These are phyloP conservation scores for Drosophila kohkoa DNA, from an alignment of 1,140 invertebrate genomes.

Conservation along the genomic window DNA sequence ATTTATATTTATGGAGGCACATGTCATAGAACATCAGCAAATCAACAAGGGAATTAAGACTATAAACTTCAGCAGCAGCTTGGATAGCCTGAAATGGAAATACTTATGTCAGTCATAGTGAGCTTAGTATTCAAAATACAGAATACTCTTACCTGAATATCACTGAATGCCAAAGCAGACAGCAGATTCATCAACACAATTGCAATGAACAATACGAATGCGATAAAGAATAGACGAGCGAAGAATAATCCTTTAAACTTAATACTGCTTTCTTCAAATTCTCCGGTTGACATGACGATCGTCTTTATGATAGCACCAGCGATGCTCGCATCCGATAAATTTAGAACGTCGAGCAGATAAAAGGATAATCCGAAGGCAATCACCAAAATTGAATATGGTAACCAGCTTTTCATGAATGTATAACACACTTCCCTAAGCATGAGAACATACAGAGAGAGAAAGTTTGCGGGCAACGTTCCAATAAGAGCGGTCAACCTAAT, in stretches of 20 bases:
- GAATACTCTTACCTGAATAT: conserved; percentile 86
- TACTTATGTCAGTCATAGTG: neutral
- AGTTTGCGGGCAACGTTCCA: conserved; percentile 88
- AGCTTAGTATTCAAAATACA: no score
- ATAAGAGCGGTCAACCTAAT: conserved; percentile 90
- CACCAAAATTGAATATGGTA: conserved; percentile 91
- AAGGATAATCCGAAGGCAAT: conserved; percentile 92
- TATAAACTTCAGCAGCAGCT: conserved; percentile 90
- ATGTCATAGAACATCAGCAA: conserved; percentile 89
- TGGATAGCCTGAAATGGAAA: conserved; percentile 87
- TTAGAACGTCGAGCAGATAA: conserved; percentile 87
- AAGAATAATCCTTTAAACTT: conserved; percentile 86
- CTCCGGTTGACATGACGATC: conserved; percentile 92
- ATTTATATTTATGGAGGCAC: neutral
- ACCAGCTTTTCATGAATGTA: conserved; percentile 91
- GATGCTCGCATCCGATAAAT: conserved; percentile 86
- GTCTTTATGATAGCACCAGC: conserved; percentile 90
- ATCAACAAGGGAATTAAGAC: conserved; percentile 88
- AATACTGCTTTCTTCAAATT: conserved; percentile 90
- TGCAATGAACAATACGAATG: conserved; percentile 91
- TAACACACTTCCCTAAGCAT: conserved; percentile 90
- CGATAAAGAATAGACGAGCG: conserved; percentile 89
- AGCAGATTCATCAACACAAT: conserved; percentile 92
- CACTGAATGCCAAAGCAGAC: conserved; percentile 91
- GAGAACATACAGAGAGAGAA: conserved; percentile 90